These are phyloP conservation scores for Tiaroga cobitis DNA, from an alignment of 2,797 vertebrate genomes.

Conservation along the genomic window DNA sequence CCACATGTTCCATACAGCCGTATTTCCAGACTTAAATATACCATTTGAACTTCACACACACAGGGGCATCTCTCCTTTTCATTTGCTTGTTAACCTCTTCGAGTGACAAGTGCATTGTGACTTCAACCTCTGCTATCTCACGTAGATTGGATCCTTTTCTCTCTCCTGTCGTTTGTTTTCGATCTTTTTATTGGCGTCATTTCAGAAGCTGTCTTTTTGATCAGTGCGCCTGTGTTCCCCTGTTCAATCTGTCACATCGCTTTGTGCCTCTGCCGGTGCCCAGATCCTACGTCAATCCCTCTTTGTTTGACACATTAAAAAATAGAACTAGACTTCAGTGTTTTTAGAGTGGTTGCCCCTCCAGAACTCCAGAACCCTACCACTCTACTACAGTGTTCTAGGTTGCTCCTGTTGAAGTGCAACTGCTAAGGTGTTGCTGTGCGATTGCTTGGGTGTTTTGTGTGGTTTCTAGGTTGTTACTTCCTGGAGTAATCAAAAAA, in stretches of 20 bases:
- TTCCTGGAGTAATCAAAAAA: neutral
- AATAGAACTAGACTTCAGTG: conserved; percentile 50
- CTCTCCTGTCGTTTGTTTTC: conserved; percentile 32
- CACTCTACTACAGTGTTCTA: neutral
- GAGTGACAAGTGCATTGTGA: conserved; percentile 25
- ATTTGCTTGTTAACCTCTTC: conserved; percentile 48
- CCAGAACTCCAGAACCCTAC: neutral
- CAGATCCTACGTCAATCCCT: conserved; percentile 40
- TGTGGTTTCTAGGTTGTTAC: neutral
- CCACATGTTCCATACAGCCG: neutral
- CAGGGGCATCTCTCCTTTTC: conserved; percentile 4
- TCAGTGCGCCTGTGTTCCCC: conserved; percentile 58
- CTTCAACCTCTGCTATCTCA: conserved; percentile 39
- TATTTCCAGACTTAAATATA: conserved; percentile 26
- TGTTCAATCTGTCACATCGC: conserved; percentile 48
- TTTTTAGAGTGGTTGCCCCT: conserved; percentile 18
- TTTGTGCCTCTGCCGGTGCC: conserved; percentile 53
- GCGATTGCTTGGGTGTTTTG: neutral
- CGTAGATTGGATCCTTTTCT: conserved; percentile 53
- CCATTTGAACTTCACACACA: conserved; percentile 1
- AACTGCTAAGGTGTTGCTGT: too few species aligned
- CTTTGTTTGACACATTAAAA: conserved; percentile 47
- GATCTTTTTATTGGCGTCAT: conserved; percentile 29
- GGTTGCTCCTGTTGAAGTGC: neutral
- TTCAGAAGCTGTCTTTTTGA: conserved; percentile 58